Evolutionary conservation across 2,113 vertebrate species (phyloP), one percentile per base, ranked within the genome.

Genomic region (Grammomys dolichurus): DNA sequence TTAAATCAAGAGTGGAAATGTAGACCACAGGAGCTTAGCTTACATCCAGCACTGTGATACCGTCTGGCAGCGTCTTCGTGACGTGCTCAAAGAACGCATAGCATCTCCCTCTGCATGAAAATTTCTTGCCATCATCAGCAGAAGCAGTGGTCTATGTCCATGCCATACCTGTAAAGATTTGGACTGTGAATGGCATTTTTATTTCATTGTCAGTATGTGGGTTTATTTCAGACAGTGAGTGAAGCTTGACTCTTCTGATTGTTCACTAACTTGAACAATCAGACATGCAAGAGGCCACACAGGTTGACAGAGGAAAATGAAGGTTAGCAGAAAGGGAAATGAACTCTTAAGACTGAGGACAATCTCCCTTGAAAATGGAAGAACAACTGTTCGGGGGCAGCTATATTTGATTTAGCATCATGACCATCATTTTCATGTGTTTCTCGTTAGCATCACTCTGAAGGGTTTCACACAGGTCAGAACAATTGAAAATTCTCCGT

Each of bases 21-120:
- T 24, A 65, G 63, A 93, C 67, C 48, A 22, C 69, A 85, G 56
- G 54, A 94, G 72, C n/a, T 65, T 87, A 77, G n/a, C 60, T 78
- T 95, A 20, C 2, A 48, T 33, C 14, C 16, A 90, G 19, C 8
- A 90, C 48, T 75, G 48, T 70, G 60, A 26, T 73, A 75, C 73
- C 75, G 92, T 90, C 54, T 92, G 85, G 63, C 73, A 87, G n/a
- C 78, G 65, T n/a, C 78, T 93, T 95, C 87, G 46, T 92, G 11
- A 36, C 78, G 16, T 95, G 78, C n/a, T 77, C 80, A 51, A 46
- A 31, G 63, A 95, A 96, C 65, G 87, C 89, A 97, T 87, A 84
- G n/a, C n/a, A 89, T 95, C 96, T 94, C 81, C 93, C 90, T 93
- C 73, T 91, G 58, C 63, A 77, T 69, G 89, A n/a, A 95, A 69